Base-by-base conservation (phyloP, 2,888 invertebrate species). In the Thymelicus sylvestris region DNA sequence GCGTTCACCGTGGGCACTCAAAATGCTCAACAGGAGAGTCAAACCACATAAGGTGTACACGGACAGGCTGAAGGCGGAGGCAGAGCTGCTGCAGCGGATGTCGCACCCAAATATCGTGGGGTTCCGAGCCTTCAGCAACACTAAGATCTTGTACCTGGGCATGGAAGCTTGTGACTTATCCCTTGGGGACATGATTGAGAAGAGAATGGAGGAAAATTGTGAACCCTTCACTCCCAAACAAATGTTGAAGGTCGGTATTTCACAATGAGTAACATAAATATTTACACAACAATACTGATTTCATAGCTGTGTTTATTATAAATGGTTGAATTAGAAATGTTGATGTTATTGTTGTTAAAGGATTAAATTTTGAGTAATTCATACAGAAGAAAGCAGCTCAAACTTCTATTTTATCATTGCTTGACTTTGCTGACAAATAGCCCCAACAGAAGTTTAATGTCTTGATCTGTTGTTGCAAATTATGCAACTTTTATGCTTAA, bases 1-100 rank as follows among this genome's bases (percentile, higher is more conserved):
- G 0, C 94, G 95, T n/a, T 98, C 98, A 0, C 98, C 98, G 0
- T 98, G 98, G 98, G 98, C 97, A 0, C 92, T 98, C 0, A 98
- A 98, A 83, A 96, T 97, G 87, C 83, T 97, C 1, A 95, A 95
- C 76, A 94, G 92, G 65, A 86, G 87, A 3, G 90, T 92, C 19
- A 93, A 93, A 77, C 93, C 93, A 0, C 85, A 85, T 73, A 83
- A 80, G 76, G 88, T 90, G 0, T 91, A 90, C 75, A 92, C 94
- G 3, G 90, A 95, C 24, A 94, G 97, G 0, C 89, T 97, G 55
- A 90, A 95, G 73, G 91, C 94, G 0, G 98, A 98, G 86, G 97
- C 97, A 0, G 94, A 96, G 24, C 92, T 97, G 61, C 89, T 98
- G 15, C 87, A 94, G 81, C 90, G 84, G 52, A 94, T 98, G 77